Conservation (phyloP, 2,888 invertebrate species). For the Andricus curvator region DNA sequence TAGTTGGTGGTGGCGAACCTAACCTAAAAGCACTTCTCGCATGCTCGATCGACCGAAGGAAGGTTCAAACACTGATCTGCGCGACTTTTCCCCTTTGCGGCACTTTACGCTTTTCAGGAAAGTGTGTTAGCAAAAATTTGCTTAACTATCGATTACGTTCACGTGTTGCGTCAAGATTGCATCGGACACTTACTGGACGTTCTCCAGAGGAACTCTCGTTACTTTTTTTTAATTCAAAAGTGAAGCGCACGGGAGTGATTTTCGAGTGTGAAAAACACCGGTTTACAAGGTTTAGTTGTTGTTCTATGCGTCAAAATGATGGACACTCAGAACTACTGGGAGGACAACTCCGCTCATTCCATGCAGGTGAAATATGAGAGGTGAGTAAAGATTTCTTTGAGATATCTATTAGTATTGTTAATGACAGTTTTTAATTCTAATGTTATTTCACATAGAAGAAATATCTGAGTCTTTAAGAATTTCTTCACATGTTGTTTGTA, state of each 20-base stretch:
- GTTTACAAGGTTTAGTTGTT: not conserved
- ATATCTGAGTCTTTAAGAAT: no score
- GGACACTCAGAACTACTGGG: conserved; percentile 80
- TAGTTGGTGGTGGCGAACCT: conserved; percentile 64
- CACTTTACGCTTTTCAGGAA: not conserved
- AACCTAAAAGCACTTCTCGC: conserved; percentile 58
- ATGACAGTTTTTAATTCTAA: no score
- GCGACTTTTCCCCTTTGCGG: not conserved
- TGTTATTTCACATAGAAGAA: no score
- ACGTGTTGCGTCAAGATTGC: conserved; percentile 31
- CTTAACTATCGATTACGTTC: conserved; percentile 5
- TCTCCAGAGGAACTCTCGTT: not conserved
- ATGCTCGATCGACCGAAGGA: conserved; percentile 19
- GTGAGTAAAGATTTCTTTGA: conserved; percentile 69
- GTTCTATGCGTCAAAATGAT: conserved; percentile 76
- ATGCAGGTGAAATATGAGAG: conserved; percentile 81
- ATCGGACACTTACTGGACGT: not conserved
- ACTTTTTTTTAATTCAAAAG: not conserved
- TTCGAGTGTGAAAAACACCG: not conserved
- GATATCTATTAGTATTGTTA: not conserved
- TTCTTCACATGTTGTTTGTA: not conserved
- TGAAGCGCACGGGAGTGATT: not conserved
- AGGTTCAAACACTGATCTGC: conserved; percentile 6
- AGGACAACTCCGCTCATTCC: conserved; percentile 79
- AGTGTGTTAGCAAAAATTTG: conserved; percentile 21